These are phyloP conservation scores for Strongylocentrotus purpuratus DNA, from an alignment of 35 echinoderm and acorn worm species.

Conservation along the genomic window DNA sequence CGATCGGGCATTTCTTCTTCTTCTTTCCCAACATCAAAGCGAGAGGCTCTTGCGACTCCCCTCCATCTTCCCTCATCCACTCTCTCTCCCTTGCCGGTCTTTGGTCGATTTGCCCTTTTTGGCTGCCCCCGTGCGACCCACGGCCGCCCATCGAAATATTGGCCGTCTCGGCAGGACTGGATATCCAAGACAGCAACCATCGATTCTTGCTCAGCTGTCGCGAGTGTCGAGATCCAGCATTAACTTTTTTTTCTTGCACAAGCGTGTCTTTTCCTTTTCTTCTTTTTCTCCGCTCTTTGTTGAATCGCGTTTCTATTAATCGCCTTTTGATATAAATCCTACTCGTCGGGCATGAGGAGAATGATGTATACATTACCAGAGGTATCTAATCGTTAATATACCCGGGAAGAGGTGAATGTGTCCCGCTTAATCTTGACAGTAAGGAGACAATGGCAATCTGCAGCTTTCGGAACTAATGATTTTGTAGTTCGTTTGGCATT, in stretches of 20 bases:
- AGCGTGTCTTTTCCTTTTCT: neutral
- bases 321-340: conserved; percentile 10
- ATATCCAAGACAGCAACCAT: conserved; percentile 22
- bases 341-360: conserved; percentile 23
- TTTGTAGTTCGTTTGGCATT: conserved; percentile 9
- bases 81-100: neutral
- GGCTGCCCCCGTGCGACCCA: conserved; percentile 23
- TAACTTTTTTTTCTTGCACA: neutral
- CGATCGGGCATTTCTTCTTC: neutral
- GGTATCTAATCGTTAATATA: conserved; percentile 25
- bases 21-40: neutral
- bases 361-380: neutral
- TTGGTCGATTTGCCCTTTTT: neutral
- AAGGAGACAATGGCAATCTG: neutral
- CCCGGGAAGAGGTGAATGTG: conserved; percentile 51
- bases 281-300: neutral
- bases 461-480: neutral
- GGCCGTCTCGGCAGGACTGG: conserved; percentile 8
- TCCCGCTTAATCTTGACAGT: conserved; percentile 31
- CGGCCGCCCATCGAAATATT: conserved; percentile 16
- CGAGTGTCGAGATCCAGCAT: neutral
- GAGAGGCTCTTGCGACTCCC: neutral
- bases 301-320: conserved; percentile 5
- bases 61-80: neutral
- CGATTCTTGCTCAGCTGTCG: conserved; percentile 34